Evolutionary conservation across 2,797 vertebrate genomes (phyloP).

Genomic region (Carduelis carduelis): DNA sequence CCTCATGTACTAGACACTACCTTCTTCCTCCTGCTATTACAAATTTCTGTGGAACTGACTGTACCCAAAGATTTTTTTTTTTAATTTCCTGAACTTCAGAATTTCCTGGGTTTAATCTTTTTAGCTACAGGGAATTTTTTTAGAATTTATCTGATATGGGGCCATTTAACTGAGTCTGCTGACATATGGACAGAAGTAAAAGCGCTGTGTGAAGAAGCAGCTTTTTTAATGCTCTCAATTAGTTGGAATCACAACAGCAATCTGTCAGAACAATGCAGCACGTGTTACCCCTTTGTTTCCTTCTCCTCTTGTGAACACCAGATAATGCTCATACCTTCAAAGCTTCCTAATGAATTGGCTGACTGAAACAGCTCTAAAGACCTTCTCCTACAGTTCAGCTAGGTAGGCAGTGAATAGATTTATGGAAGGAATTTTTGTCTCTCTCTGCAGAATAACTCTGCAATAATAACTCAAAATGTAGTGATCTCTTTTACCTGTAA

Average conservation of each 20-base stretch:
- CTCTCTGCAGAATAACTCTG: background rate
- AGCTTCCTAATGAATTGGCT: constrained; percentile 25
- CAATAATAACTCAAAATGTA: background rate
- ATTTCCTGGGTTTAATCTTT: background rate
- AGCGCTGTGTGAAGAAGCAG: constrained; percentile 2
- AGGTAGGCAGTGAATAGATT: background rate
- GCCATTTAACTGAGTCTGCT: background rate
- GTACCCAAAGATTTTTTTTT: background rate
- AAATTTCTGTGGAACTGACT: background rate
- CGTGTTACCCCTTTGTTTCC: background rate
- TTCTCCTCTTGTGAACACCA: background rate
- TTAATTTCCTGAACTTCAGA: background rate
- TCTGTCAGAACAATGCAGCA: constrained; percentile 35
- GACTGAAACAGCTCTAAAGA: background rate
- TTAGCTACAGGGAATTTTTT: background rate
- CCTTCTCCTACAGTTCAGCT: background rate
- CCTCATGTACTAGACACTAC: background rate
- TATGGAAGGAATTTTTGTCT: background rate
- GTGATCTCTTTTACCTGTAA: background rate
- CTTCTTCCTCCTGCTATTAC: background rate
- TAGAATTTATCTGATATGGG: background rate
- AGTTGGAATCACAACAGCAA: constrained; percentile 18
- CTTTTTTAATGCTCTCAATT: constrained; percentile 44
- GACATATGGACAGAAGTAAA: constrained; percentile 36
- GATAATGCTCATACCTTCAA: constrained; percentile 9